Conservation (phyloP, 2,888 invertebrate genomes). For the Amphipyra berbera region DNA sequence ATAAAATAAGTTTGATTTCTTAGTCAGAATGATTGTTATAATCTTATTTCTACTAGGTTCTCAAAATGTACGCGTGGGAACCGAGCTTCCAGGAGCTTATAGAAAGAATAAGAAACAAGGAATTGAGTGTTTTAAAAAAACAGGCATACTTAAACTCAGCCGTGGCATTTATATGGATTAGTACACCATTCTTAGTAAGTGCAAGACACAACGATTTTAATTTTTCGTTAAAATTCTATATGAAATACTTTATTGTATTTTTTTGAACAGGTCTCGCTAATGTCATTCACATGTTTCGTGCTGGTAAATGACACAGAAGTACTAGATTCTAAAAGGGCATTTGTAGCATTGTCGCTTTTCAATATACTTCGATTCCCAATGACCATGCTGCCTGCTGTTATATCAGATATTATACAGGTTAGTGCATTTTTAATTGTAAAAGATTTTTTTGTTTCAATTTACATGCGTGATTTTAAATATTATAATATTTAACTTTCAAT, state of each 20-base stretch:
- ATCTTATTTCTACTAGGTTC: constrained; percentile 71
- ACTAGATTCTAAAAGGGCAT: constrained; percentile 96
- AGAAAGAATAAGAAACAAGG: constrained; percentile 93
- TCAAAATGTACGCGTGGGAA: constrained; percentile 97
- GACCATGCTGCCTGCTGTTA: constrained; percentile 98
- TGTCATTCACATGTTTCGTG: constrained; percentile 97
- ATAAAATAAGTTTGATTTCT: too few relatives aligned
- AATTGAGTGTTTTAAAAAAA: constrained; percentile 94
- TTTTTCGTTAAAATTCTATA: neutral
- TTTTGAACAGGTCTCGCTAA: constrained; percentile 92
- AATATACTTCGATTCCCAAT: constrained; percentile 98
- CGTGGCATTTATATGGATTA: constrained; percentile 96
- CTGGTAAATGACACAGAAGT: constrained; percentile 95
- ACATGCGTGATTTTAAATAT: neutral
- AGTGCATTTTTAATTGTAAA: constrained; percentile 73
- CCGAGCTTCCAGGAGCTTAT: constrained; percentile 95
- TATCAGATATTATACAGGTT: constrained; percentile 97
- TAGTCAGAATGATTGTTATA: neutral
- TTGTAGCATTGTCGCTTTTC: constrained; percentile 98
- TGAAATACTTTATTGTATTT: neutral
- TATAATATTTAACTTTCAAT: neutral
- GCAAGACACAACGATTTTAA: neutral
- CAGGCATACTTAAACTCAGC: constrained; percentile 95
- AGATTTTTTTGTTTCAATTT: neutral
- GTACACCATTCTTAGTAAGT: constrained; percentile 96